These are phyloP conservation scores for Latrodectus hesperus DNA, from an alignment of 2,888 invertebrate genomes.

Conservation along the genomic window DNA sequence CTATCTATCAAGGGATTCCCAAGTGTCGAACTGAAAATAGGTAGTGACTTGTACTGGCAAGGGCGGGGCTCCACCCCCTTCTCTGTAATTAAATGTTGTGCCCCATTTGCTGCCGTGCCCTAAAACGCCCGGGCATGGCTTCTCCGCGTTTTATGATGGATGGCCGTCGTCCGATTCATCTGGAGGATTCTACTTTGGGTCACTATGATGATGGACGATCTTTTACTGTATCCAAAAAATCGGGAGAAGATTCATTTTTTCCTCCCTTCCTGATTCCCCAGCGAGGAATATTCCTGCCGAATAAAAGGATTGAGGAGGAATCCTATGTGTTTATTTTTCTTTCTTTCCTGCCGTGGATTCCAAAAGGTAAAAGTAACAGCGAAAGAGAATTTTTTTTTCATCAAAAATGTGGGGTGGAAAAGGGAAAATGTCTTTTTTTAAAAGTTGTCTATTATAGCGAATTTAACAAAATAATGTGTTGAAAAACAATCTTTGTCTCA, in stretches of 20 bases:
- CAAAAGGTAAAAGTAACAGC: background rate
- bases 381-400: background rate
- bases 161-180: conserved; percentile 14
- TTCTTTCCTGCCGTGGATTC: background rate
- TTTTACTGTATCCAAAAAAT: conserved; percentile 10
- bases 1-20: conserved; percentile 50
- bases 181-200: conserved; percentile 32
- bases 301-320: background rate
- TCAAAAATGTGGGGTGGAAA: background rate
- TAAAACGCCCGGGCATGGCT: conserved; percentile 21
- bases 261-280: background rate
- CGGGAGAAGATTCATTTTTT: conserved; percentile 9
- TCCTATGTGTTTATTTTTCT: background rate
- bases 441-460: background rate
- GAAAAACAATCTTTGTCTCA: too few relatives aligned
- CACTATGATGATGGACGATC: conserved; percentile 29
- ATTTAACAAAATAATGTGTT: too few relatives aligned
- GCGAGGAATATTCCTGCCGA: background rate
- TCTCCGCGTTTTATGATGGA: conserved; percentile 26
- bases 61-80: conserved; percentile 38
- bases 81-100: conserved; percentile 55
- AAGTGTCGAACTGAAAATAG: conserved; percentile 59
- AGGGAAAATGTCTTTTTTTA: background rate
- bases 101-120: conserved; percentile 31
- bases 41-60: conserved; percentile 40